These are phyloP conservation scores for Ammodramus savannarum DNA, from an alignment of 2,113 vertebrate genomes.

Conservation along the genomic window DNA sequence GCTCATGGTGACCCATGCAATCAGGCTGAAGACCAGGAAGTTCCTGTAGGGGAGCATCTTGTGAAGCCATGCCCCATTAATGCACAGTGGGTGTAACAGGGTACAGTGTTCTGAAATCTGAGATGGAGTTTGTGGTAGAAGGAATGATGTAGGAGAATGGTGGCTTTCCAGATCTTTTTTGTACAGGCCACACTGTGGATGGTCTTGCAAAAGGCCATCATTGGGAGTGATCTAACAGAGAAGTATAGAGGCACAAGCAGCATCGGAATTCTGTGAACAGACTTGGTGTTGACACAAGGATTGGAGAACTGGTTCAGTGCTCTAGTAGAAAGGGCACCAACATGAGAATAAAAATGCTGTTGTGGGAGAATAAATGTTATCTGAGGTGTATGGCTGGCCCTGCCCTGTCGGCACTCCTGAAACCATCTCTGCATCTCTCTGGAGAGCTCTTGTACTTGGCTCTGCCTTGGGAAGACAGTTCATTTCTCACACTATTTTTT, in stretches of 20 bases:
- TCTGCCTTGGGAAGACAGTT: not conserved
- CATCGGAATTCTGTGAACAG: not conserved
- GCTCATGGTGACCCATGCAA: not conserved
- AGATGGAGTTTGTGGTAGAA: not conserved
- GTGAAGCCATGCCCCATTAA: not conserved
- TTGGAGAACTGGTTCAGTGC: not conserved
- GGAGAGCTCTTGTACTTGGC: not conserved
- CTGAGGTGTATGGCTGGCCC: not conserved
- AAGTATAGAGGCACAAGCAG: not conserved
- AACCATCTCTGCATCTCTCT: not conserved
- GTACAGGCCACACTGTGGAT: not conserved
- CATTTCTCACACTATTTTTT: not conserved
- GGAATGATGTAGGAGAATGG: not conserved
- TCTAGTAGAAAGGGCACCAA: not conserved
- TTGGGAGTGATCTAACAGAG: not conserved
- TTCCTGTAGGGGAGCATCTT: not conserved
- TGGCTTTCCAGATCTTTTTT: not conserved
- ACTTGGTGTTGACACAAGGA: not conserved
- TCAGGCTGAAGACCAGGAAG: not conserved
- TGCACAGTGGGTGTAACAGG: not conserved
- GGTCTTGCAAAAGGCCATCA: not conserved
- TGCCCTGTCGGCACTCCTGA: not conserved
- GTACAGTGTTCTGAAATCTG: not conserved
- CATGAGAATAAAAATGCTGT: not conserved
- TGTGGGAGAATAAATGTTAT: not conserved